phyloP scores from a whole-genome alignment of 2,888 invertebrate genomes.

The Cantharis nigra region DNA sequence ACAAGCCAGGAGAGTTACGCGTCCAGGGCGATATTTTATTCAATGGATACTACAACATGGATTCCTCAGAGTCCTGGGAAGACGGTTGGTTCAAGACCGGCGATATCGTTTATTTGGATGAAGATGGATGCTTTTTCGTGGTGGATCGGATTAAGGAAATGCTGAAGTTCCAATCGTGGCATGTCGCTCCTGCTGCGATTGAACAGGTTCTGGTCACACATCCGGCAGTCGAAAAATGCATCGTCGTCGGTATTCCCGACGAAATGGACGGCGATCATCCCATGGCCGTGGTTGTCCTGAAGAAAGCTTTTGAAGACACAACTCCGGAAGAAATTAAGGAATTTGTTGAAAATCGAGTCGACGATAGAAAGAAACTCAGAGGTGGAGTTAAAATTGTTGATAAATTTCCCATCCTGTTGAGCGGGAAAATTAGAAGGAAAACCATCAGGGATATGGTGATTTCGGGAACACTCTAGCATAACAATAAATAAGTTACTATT shows the following conservation, averaged over 20 bases:
- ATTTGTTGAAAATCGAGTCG: constrained; percentile 39
- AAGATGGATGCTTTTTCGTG: constrained; percentile 54
- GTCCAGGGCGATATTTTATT: constrained; percentile 49
- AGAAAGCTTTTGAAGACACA: constrained; percentile 9
- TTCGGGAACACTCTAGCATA: neutral
- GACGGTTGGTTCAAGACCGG: constrained; percentile 58
- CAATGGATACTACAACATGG: constrained; percentile 57
- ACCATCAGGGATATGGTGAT: neutral
- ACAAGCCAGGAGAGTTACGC: constrained; percentile 59
- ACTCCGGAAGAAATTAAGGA: constrained; percentile 37
- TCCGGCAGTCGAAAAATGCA: constrained; percentile 75
- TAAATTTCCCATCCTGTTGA: neutral
- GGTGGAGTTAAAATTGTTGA: constrained; percentile 37
- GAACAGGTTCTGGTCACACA: constrained; percentile 72
- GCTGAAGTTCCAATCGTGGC: constrained; percentile 56
- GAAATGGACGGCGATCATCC: constrained; percentile 48
- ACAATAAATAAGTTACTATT: too few species aligned
- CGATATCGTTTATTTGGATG: constrained; percentile 57
- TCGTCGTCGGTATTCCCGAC: constrained; percentile 78
- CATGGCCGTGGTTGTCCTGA: constrained; percentile 62
- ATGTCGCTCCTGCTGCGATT: constrained; percentile 77
- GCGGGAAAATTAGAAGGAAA: neutral
- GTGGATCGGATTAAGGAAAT: constrained; percentile 57
- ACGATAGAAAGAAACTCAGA: constrained; percentile 42
- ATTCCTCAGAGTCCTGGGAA: constrained; percentile 52